Conservation (phyloP, 92 coral and sea anemone genomes). For the Zoanthus sansibaricus region DNA sequence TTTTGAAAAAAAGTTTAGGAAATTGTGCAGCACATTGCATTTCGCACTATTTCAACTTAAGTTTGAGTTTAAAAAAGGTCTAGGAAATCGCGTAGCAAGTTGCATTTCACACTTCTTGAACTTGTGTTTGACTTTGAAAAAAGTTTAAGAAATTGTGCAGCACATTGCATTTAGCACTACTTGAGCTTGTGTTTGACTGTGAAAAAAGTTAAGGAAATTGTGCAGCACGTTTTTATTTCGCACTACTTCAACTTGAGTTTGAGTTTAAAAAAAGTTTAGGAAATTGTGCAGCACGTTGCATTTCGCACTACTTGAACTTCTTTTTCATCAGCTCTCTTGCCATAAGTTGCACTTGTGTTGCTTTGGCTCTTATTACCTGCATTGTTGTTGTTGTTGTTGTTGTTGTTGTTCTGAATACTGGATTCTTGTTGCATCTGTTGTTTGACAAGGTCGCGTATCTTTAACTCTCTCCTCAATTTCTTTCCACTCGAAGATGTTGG, state of each 20-base stretch:
- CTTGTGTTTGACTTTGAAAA: neutral
- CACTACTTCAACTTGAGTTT: too few species aligned
- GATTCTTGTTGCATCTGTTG: neutral
- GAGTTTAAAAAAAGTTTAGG: neutral
- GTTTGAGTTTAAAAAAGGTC: neutral
- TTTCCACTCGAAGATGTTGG: constrained; percentile 62
- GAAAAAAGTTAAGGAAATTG: too few species aligned
- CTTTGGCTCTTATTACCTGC: neutral
- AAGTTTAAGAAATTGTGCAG: neutral
- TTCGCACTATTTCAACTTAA: too few species aligned
- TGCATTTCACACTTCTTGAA: neutral
- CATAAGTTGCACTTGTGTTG: neutral
- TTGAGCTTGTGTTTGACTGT: too few species aligned
- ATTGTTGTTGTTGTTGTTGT: neutral
- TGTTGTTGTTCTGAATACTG: constrained; percentile 1
- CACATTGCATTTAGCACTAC: too few species aligned
- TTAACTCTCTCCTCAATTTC: constrained; percentile 52
- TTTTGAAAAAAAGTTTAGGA: too few species aligned
- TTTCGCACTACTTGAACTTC: constrained; percentile 7
- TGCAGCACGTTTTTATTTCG: too few species aligned
- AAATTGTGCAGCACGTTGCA: constrained; percentile 19
- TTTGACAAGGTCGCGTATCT: constrained; percentile 25
- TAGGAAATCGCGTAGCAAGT: constrained; percentile 17
- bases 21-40: too few species aligned
- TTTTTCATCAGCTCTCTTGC: neutral